Evolutionary conservation across 2,888 invertebrate species (phyloP), one percentile per base, ranked within the genome.

Genomic region (Autographa gamma): DNA sequence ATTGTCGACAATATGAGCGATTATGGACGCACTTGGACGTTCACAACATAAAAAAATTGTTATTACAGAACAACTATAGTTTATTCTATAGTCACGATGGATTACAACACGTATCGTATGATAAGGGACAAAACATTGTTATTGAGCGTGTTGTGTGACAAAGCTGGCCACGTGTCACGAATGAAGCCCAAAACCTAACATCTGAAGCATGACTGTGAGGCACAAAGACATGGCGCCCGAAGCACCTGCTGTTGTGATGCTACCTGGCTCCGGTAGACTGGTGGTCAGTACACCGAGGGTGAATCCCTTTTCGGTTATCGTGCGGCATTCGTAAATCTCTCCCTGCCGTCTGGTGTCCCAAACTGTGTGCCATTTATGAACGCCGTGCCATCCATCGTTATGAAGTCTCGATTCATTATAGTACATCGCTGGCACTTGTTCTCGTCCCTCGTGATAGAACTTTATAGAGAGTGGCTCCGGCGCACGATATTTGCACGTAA

Each of bases 401-500:
- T 87, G 83, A 4, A 89, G 82, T 68, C 66, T 83, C 18, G 94
- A 93, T 66, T 92, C 88, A 62, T 88, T 87, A 77, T 88, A 92
- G 60, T 71, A 80, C 75, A 91, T 93, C n/a, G 86, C 76, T 2
- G 89, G 85, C 41, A 72, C 72, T 69, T 92, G 86, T 79, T 91
- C 87, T 13, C 67, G 74, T 8, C 91, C 92, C 70, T 90, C 88
- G 58, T 86, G 88, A 83, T 91, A 93, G 85, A 95, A 95, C 77
- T 90, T 88, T 76, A 95, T 93, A 8, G 91, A 90, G 60, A 95
- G 89, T 1, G 93, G 93, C 76, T 93, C 91, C 4, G 94, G 93
- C 4, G 94, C 94, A 63, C 90, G 86, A 77, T 95, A 95, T 85
- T 93, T 94, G 91, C 95, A 95, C 16, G 87, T 91, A 75, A 94